A percentile compares a stretch with the other conserved stretches of the same genome.
Evolutionary conservation across 2,888 invertebrate species (phyloP).

Genomic region (Dicycla oo): DNA sequence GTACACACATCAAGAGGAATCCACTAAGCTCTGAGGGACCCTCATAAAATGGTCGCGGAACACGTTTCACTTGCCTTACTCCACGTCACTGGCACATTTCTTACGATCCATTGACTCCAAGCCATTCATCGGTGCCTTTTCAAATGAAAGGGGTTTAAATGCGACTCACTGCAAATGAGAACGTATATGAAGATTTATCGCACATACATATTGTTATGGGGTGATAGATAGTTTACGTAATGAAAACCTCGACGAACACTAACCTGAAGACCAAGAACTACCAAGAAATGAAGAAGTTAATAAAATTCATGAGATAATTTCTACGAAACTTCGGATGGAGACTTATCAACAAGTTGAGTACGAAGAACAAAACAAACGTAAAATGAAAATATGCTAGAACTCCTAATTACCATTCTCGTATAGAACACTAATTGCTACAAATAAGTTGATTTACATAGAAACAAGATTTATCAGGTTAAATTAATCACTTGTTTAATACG

Average conservation of each 20-base stretch:
- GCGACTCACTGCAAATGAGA: slow-evolving; percentile 83
- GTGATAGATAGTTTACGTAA: slow-evolving; percentile 40
- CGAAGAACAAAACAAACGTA: slow-evolving; percentile 45
- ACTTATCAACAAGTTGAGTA: slow-evolving; percentile 18
- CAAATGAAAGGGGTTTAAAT: slow-evolving; percentile 86
- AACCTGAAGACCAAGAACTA: slow-evolving; percentile 2
- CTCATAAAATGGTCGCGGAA: slow-evolving; percentile 75
- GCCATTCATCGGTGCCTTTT: slow-evolving; percentile 87
- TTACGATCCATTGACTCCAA: slow-evolving; percentile 88
- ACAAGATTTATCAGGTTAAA: slow-evolving; percentile 43
- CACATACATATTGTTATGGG: slow-evolving; percentile 66
- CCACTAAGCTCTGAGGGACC: slow-evolving; percentile 72
- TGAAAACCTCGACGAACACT: slow-evolving; percentile 13
- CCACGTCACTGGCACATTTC: slow-evolving; percentile 87
- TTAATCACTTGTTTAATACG: slow-evolving; percentile 47
- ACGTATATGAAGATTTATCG: slow-evolving; percentile 79
- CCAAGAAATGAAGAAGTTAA: slow-evolving; percentile 6
- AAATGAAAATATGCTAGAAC: slow-evolving; percentile 42
- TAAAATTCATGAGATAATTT: slow-evolving; percentile 22
- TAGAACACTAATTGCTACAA: slow-evolving; percentile 56
- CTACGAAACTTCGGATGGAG: slow-evolving; percentile 6
- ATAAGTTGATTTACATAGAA: slow-evolving; percentile 53
- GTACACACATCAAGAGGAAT: slow-evolving; percentile 58
- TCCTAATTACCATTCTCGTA: slow-evolving; percentile 43
- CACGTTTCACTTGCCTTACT: slow-evolving; percentile 82